Percentiles rank a stretch among this genome's conserved stretches.
Evolutionary conservation across 2,113 vertebrate species (phyloP).

Genomic region (Tachysurus vachellii): DNA sequence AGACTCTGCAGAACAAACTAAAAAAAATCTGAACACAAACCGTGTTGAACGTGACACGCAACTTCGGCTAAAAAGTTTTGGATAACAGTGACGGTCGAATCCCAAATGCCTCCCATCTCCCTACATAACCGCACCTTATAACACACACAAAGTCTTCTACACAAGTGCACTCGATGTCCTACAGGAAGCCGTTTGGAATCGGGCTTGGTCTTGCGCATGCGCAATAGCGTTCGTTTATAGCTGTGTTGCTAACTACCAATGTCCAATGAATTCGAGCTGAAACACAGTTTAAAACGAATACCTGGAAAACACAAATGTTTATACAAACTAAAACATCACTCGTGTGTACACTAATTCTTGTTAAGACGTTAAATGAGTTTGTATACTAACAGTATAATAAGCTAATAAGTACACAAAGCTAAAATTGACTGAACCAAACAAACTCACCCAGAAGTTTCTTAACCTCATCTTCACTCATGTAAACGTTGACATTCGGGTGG

Average conservation of each 20-base stretch:
- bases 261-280: background rate
- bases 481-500: conserved; percentile 72
- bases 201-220: background rate
- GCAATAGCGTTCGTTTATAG: background rate
- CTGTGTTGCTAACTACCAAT: background rate
- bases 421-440: background rate
- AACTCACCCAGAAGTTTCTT: conserved; percentile 78
- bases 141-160: background rate
- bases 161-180: conserved; percentile 1
- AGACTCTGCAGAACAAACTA: too few species aligned
- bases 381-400: background rate
- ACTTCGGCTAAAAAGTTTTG: background rate
- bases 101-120: background rate
- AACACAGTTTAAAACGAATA: background rate
- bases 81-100: background rate
- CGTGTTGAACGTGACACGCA: background rate
- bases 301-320: background rate
- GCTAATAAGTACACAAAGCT: background rate
- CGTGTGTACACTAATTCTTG: background rate
- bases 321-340: background rate
- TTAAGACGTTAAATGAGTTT: too few species aligned
- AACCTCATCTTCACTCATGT: conserved; percentile 79
- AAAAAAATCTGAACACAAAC: background rate
- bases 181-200: background rate
- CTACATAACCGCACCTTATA: background rate